Conservation (phyloP, 2,888 invertebrate species). For the Lysandra coridon region DNA sequence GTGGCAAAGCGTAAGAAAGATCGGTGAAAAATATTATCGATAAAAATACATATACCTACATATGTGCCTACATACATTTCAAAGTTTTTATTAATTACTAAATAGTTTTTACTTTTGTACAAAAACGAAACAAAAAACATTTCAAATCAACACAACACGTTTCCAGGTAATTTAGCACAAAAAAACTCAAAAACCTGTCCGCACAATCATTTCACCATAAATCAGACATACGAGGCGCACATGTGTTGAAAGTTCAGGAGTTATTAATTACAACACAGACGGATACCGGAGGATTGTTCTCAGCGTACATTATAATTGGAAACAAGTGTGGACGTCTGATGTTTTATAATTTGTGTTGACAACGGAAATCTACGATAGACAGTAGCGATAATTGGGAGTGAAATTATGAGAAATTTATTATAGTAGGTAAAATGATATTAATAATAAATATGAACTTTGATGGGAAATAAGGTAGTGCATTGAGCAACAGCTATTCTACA, state of each 20-base stretch:
- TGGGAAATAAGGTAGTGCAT: too few relatives aligned
- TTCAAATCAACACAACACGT: neutral
- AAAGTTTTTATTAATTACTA: too few relatives aligned
- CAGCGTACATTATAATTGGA: slow-evolving; percentile 50
- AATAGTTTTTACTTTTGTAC: too few relatives aligned
- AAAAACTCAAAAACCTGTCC: slow-evolving; percentile 12
- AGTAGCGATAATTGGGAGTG: neutral
- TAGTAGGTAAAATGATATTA: too few relatives aligned
- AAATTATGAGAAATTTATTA: neutral
- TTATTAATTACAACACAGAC: slow-evolving; percentile 66
- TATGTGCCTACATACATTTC: neutral
- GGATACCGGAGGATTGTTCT: slow-evolving; percentile 60
- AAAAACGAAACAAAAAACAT: too few relatives aligned
- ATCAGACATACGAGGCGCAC: slow-evolving; percentile 60
- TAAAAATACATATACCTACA: too few relatives aligned
- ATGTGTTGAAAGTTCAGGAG: slow-evolving; percentile 62
- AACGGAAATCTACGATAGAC: slow-evolving; percentile 16
- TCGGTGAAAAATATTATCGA: too few relatives aligned
- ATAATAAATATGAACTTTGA: too few relatives aligned
- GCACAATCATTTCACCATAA: slow-evolving; percentile 59
- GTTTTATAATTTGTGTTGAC: slow-evolving; percentile 26
- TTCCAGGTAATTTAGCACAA: slow-evolving; percentile 5
- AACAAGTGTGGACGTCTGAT: slow-evolving; percentile 24
- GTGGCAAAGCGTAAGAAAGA: neutral
- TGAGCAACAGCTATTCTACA: too few relatives aligned